phyloP scores from a whole-genome alignment of 2,113 vertebrate species.

The Motacilla alba region DNA sequence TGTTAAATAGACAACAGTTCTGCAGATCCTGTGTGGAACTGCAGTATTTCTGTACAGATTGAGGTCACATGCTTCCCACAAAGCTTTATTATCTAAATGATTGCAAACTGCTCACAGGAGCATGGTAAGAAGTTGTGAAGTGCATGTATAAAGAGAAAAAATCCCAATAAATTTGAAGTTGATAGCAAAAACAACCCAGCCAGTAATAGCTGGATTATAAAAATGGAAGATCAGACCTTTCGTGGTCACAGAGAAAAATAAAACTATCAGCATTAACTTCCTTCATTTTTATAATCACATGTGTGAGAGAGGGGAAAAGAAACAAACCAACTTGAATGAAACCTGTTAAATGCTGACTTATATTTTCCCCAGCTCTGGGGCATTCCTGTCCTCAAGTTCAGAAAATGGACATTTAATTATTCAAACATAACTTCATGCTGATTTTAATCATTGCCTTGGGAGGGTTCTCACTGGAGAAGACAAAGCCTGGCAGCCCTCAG shows the following conservation, averaged over 20 bases:
- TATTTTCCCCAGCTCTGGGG: not conserved
- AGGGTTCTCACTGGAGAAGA: not conserved
- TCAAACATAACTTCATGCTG: not conserved
- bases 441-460: not conserved
- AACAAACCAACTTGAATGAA: not conserved
- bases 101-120: not conserved
- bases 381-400: not conserved
- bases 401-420: not conserved
- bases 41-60: not conserved
- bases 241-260: not conserved
- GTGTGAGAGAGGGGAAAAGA: not conserved
- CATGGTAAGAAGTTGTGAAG: not conserved
- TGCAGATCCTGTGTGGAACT: not conserved
- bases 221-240: not conserved
- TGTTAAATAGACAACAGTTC: not conserved
- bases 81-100: not conserved
- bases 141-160: not conserved
- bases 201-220: not conserved
- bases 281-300: fast-evolving
- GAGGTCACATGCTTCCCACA: not conserved
- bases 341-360: not conserved
- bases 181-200: not conserved
- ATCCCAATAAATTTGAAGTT: not conserved
- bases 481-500: not conserved
- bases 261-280: not conserved